These are phyloP conservation scores for Tylochromis polylepis DNA, from an alignment of 2,113 vertebrate genomes.

Conservation along the genomic window DNA sequence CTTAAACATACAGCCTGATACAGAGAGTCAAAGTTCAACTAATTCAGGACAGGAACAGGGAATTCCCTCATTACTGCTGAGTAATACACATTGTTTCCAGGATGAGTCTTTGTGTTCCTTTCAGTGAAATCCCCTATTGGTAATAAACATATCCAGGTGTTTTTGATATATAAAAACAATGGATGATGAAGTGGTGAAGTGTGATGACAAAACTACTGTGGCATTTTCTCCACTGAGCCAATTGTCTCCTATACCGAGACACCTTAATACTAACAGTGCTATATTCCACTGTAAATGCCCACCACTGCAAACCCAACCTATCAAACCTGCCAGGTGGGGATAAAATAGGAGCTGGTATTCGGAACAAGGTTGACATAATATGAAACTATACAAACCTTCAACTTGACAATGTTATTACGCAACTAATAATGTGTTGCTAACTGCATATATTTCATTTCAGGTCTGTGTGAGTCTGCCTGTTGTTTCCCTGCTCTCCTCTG, in stretches of 20 bases:
- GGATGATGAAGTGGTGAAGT: not conserved
- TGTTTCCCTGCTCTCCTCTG: not conserved
- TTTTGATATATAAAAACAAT: not conserved
- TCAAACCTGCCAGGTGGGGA: not conserved
- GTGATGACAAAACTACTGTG: not conserved
- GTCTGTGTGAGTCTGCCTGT: not conserved
- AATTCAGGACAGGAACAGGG: not conserved
- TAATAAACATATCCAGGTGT: not conserved
- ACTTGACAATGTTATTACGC: not conserved
- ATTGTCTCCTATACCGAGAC: not conserved
- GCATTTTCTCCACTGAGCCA: not conserved
- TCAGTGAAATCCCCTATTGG: not conserved
- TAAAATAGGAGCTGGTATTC: not conserved
- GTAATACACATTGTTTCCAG: not conserved
- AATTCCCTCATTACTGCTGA: not conserved
- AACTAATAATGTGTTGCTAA: not conserved
- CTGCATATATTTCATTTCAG: not conserved
- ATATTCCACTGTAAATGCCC: too few species aligned
- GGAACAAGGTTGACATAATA: too few species aligned
- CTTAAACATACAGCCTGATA: not conserved
- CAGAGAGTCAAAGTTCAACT: not conserved
- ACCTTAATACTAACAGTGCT: not conserved
- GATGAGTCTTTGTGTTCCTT: not conserved
- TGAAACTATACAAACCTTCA: accelerated
- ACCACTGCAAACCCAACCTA: not conserved